A percentile compares a stretch with the other conserved stretches of the same genome.
Evolutionary conservation across 1,140 invertebrate species (phyloP).

Genomic region (Drusus annulatus): DNA sequence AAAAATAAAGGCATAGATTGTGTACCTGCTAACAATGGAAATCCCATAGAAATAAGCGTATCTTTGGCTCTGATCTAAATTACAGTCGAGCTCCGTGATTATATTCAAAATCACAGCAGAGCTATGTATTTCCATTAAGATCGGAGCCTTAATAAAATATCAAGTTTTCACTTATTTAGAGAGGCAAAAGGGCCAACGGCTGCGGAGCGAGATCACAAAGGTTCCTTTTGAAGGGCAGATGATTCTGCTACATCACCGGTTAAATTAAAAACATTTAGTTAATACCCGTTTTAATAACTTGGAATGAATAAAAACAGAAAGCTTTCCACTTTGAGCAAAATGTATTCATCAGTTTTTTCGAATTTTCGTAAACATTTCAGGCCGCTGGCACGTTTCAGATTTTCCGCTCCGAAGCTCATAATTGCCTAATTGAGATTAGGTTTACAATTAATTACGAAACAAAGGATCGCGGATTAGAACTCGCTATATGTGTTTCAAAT

Average conservation of each 20-base stretch:
- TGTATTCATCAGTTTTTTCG: too few species aligned
- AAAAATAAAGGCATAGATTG: constrained; percentile 38
- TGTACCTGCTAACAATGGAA: constrained; percentile 19
- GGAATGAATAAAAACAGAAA: too few species aligned
- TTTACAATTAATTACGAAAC: constrained; percentile 20
- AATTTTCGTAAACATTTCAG: background rate
- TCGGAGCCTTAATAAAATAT: constrained; percentile 24
- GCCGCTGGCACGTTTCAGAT: background rate
- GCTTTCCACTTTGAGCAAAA: too few species aligned
- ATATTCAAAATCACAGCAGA: constrained; percentile 26
- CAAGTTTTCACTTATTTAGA: constrained; percentile 26
- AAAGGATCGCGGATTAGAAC: constrained; percentile 22
- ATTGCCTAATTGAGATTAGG: constrained; percentile 38
- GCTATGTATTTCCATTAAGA: constrained; percentile 26
- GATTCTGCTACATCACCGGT: too few species aligned
- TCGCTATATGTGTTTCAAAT: constrained; percentile 26
- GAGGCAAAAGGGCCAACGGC: background rate
- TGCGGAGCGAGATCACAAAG: too few species aligned
- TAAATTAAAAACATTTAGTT: too few species aligned
- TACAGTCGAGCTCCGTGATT: constrained; percentile 34
- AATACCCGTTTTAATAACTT: too few species aligned
- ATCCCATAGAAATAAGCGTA: constrained; percentile 38
- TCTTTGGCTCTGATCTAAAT: constrained; percentile 35
- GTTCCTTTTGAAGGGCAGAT: too few species aligned
- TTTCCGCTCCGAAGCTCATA: background rate